Evolutionary conservation across 2,888 invertebrate genomes (phyloP).

Genomic region (Agrochola litura): DNA sequence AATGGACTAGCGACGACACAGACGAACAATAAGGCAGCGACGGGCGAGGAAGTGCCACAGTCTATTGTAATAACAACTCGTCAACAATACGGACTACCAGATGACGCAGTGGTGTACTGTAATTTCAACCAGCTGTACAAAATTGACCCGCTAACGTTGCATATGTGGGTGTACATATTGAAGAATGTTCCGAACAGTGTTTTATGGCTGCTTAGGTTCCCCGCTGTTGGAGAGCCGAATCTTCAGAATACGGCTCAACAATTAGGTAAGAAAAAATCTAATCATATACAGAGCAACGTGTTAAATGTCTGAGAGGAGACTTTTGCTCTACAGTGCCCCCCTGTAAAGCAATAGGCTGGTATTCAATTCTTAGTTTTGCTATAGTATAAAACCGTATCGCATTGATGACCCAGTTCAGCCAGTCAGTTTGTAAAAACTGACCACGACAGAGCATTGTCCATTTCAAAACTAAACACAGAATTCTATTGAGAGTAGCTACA

Average conservation of each 20-base stretch:
- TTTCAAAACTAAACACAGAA: background rate
- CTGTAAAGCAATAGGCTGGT: background rate
- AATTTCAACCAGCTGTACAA: constrained; percentile 99
- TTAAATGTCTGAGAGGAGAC: background rate
- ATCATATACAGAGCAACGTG: background rate
- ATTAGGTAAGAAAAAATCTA: constrained; percentile 89
- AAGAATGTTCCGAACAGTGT: constrained; percentile 98
- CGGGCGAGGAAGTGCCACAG: constrained; percentile 99
- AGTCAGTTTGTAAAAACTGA: background rate
- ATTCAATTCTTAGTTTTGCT: background rate
- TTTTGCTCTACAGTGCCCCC: background rate
- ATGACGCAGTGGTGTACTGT: constrained; percentile 99
- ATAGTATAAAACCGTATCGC: background rate
- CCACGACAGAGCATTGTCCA: background rate
- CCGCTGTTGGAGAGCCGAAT: constrained; percentile 97
- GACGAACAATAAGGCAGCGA: constrained; percentile 99
- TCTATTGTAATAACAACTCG: constrained; percentile 98
- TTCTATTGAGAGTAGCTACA: background rate
- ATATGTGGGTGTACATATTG: constrained; percentile 98
- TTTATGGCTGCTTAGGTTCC: constrained; percentile 98
- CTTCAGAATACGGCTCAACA: constrained; percentile 95
- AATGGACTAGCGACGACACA: constrained; percentile 99
- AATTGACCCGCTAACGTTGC: constrained; percentile 98
- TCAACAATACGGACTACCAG: constrained; percentile 98
- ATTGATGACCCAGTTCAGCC: background rate